Evolutionary conservation across 2,113 vertebrate genomes (phyloP).

Genomic region (Plecotus auritus): DNA sequence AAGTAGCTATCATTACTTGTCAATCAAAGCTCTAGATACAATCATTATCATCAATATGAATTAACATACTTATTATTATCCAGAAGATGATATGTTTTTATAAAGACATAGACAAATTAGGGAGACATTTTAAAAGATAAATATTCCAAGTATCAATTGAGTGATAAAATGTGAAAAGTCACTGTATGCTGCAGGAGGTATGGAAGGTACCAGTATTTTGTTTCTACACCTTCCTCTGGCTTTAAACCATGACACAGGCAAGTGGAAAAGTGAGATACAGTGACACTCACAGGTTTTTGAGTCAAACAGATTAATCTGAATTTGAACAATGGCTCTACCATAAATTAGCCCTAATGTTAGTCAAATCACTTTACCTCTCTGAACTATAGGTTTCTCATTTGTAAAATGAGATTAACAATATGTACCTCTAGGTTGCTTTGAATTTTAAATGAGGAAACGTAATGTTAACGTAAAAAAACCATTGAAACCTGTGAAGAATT

Average conservation of each 20-base stretch:
- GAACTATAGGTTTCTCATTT: background rate
- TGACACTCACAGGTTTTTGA: background rate
- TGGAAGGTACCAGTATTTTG: background rate
- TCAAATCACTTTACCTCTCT: background rate
- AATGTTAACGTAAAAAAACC: no score
- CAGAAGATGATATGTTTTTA: background rate
- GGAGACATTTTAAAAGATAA: background rate
- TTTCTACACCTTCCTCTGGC: background rate
- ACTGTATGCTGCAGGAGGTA: background rate
- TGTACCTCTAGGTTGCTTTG: background rate
- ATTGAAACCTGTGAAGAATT: no score
- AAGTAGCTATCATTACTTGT: background rate
- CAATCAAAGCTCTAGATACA: background rate
- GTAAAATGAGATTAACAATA: background rate
- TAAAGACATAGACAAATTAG: background rate
- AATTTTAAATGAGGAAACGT: background rate
- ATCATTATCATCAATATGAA: background rate
- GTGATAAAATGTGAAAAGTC: background rate
- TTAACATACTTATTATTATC: background rate
- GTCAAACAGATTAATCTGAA: background rate
- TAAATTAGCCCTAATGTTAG: background rate
- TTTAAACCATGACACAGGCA: background rate
- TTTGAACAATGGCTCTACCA: background rate
- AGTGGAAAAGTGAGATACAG: background rate
- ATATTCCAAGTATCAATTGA: background rate